phyloP scores from a whole-genome alignment of 2,888 invertebrate genomes.

The Copidosoma aretas region DNA sequence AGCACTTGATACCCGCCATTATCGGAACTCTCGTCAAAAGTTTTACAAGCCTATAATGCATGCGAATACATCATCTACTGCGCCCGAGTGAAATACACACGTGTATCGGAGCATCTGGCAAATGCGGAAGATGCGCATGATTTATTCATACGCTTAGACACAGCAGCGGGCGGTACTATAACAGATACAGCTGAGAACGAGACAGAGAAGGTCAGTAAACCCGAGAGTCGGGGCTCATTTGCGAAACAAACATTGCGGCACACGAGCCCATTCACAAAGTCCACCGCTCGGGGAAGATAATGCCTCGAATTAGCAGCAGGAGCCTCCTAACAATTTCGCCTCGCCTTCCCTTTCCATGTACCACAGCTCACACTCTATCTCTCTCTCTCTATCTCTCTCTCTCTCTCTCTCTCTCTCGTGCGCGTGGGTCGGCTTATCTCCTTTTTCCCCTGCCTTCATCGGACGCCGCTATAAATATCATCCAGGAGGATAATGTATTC shows the following conservation, averaged over 20 bases:
- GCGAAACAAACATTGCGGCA: conserved; percentile 32
- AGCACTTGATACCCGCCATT: no score
- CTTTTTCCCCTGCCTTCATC: not conserved
- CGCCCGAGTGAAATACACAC: no score
- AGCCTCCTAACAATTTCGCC: conserved; percentile 24
- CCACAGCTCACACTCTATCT: conserved; percentile 4
- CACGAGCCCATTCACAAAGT: conserved; percentile 20
- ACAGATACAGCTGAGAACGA: not conserved
- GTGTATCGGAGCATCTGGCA: no score
- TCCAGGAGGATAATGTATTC: not conserved
- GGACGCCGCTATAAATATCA: conserved; percentile 5
- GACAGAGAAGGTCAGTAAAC: conserved; percentile 16
- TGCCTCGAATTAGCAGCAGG: conserved; percentile 31
- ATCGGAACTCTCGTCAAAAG: no score
- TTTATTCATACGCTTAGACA: conserved; percentile 13
- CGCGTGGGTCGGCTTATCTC: not conserved
- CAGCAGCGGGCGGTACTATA: not conserved
- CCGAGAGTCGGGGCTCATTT: conserved; percentile 27
- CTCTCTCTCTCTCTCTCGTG: not conserved
- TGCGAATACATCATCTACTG: no score
- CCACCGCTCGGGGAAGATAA: conserved; percentile 10
- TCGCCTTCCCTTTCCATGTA: conserved; percentile 10
- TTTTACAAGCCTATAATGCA: no score
- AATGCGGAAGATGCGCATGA: not conserved
- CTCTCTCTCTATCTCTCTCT: conserved; percentile 2